Conservation (phyloP, 2,113 vertebrate species). For the Ardeotis arabs region DNA sequence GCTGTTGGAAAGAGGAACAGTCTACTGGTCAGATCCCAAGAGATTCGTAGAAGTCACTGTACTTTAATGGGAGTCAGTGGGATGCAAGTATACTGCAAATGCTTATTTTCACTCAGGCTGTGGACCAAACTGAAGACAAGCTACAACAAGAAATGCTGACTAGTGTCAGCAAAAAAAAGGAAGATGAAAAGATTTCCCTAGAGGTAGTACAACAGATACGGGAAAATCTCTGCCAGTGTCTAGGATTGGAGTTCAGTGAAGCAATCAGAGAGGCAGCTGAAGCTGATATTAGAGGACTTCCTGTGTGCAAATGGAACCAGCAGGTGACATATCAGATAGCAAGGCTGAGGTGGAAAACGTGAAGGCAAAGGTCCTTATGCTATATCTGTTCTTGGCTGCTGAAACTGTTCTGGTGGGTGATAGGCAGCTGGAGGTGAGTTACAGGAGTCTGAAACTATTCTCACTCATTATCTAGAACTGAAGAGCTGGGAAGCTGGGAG, state of each 20-base stretch:
- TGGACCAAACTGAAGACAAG: conserved; percentile 17
- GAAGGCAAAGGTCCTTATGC: not conserved
- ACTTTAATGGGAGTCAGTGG: not conserved
- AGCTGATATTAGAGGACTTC: not conserved
- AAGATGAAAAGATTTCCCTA: not conserved
- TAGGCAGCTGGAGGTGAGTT: not conserved
- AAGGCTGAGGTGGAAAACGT: not conserved
- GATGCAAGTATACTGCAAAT: not conserved
- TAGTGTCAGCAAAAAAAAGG: not conserved
- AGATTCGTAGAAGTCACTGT: not conserved
- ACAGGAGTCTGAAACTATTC: not conserved
- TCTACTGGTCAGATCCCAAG: not conserved
- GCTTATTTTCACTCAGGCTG: conserved; percentile 9
- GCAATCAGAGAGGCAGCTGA: not conserved
- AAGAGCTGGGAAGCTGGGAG: not conserved
- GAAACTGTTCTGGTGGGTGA: not conserved
- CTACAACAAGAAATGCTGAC: conserved; percentile 2
- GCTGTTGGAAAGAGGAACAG: not conserved
- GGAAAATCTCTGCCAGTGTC: not conserved
- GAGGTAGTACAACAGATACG: not conserved
- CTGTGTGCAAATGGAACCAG: not conserved
- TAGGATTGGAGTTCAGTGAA: not conserved
- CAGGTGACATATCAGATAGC: not conserved
- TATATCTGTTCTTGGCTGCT: not conserved
- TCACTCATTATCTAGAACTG: not conserved